Evolutionary conservation across 37 sponge, comb jelly and placozoan species (phyloP).

Genomic region (Theonella swinhoei): DNA sequence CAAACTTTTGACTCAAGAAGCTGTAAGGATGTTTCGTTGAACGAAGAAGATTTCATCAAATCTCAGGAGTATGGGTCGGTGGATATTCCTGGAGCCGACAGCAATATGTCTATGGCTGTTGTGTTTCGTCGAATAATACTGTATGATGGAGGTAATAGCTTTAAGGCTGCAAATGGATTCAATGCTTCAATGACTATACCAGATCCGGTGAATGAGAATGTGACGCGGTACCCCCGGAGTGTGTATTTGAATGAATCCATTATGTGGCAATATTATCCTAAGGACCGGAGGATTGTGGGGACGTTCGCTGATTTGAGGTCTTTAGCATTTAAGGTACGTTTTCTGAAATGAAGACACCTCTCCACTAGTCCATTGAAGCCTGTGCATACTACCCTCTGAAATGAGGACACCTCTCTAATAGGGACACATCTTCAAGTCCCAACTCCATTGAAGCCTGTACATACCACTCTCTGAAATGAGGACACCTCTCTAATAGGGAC

Average conservation of each 20-base stretch:
- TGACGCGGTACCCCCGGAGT: background rate
- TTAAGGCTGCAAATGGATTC: background rate
- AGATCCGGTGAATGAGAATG: background rate
- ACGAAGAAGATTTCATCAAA: background rate
- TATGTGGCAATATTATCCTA: slow-evolving; percentile 13
- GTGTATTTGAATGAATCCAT: slow-evolving; percentile 1
- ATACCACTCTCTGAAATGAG: no score
- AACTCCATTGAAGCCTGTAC: no score
- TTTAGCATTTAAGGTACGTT: background rate
- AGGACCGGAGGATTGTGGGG: background rate
- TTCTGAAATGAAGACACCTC: background rate
- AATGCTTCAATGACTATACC: background rate
- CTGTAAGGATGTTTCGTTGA: background rate
- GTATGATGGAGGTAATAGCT: slow-evolving; percentile 14
- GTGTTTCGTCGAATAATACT: slow-evolving; percentile 56
- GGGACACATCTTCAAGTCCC: no score
- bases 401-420: no score
- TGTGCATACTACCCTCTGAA: no score
- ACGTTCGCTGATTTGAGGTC: background rate
- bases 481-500: no score
- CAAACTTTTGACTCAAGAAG: background rate
- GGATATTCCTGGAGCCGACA: slow-evolving; percentile 20
- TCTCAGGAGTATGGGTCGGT: slow-evolving; percentile 33
- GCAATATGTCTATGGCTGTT: slow-evolving; percentile 51
- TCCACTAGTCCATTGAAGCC: background rate